These are phyloP conservation scores for Entomyzon cyanotis DNA, from an alignment of 2,113 vertebrate genomes.

Conservation along the genomic window DNA sequence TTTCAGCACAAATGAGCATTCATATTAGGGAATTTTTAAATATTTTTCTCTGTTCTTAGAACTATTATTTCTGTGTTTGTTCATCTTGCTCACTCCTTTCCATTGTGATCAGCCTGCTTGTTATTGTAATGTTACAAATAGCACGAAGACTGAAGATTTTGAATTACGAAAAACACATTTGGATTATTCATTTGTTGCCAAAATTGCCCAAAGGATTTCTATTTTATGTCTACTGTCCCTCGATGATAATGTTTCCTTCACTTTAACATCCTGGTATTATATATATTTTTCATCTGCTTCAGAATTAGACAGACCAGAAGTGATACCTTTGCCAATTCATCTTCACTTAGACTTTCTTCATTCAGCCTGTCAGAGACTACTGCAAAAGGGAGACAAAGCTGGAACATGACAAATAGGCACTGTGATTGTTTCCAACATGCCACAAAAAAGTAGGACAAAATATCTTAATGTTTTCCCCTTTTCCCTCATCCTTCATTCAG, in stretches of 20 bases:
- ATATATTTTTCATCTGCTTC: constrained; percentile 74
- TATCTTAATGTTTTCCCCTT: constrained; percentile 80
- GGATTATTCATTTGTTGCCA: constrained; percentile 53
- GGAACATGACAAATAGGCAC: constrained; percentile 76
- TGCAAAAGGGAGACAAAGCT: constrained; percentile 61
- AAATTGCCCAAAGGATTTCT: constrained; percentile 14
- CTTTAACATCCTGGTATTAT: constrained; percentile 69
- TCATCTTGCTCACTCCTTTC: neutral
- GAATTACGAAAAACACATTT: constrained; percentile 57
- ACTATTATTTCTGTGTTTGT: neutral
- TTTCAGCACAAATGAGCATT: neutral
- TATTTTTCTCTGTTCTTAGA: neutral
- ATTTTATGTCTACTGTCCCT: neutral
- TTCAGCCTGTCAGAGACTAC: constrained; percentile 69
- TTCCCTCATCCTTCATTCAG: constrained; percentile 75
- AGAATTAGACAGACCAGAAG: constrained; percentile 73
- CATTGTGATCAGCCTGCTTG: neutral
- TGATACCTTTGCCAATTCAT: constrained; percentile 73
- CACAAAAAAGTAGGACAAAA: constrained; percentile 78
- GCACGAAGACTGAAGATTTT: neutral
- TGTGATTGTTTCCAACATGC: constrained; percentile 78
- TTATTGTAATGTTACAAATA: constrained; percentile 42
- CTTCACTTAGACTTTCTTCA: constrained; percentile 76
- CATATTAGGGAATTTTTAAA: neutral
- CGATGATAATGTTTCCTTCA: constrained; percentile 59